These are phyloP conservation scores for Coenonympha arcania DNA, from an alignment of 2,888 invertebrate species.

Conservation along the genomic window DNA sequence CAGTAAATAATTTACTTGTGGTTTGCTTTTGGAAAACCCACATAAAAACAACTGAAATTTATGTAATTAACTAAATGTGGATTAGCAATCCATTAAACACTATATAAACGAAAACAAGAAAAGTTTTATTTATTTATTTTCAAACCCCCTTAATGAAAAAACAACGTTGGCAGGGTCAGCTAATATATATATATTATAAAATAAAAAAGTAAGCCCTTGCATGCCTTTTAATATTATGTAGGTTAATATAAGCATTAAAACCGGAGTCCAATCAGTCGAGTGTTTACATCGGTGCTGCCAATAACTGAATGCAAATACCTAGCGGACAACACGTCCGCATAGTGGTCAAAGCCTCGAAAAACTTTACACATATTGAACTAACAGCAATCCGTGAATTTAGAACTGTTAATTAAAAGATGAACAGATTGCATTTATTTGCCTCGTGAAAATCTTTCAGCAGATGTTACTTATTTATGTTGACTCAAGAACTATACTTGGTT, in stretches of 20 bases:
- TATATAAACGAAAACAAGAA: too few relatives aligned
- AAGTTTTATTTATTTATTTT: too few relatives aligned
- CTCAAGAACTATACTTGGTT: too few relatives aligned
- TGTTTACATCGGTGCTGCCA: conserved; percentile 62
- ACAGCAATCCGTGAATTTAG: conserved; percentile 37
- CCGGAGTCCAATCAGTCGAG: conserved; percentile 55
- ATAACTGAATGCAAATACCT: conserved; percentile 69
- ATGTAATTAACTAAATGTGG: too few relatives aligned
- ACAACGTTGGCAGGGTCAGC: too few relatives aligned
- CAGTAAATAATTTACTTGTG: neutral
- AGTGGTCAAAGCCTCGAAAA: conserved; percentile 34
- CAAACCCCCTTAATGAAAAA: too few relatives aligned
- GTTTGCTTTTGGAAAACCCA: neutral
- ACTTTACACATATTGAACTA: conserved; percentile 40
- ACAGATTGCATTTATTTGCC: conserved; percentile 15
- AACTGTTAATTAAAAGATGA: conserved; percentile 34
- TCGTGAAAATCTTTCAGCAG: conserved; percentile 2
- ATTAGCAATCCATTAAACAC: too few relatives aligned
- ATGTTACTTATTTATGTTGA: too few relatives aligned
- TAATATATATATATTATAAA: too few relatives aligned
- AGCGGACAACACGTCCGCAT: conserved; percentile 44
- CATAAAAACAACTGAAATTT: too few relatives aligned
- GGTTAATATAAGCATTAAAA: conserved; percentile 37
- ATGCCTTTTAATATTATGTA: conserved; percentile 11
- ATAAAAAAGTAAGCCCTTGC: neutral